These are phyloP conservation scores for Pitta sordida DNA, from an alignment of 2,113 vertebrate species.

Conservation along the genomic window DNA sequence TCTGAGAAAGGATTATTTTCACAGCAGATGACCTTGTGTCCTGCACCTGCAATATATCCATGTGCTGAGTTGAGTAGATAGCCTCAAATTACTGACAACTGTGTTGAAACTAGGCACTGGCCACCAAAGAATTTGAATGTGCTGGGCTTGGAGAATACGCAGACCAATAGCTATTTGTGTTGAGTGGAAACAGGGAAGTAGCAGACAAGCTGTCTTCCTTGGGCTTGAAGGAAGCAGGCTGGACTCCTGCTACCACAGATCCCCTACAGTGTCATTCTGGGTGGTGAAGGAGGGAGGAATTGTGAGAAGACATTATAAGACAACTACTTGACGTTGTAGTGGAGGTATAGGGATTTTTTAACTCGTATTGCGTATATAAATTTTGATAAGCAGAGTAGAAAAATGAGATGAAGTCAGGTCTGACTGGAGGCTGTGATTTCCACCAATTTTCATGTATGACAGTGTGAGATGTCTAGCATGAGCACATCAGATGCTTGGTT, in stretches of 20 bases:
- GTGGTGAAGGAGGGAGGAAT: background rate
- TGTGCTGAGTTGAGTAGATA: background rate
- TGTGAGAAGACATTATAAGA: background rate
- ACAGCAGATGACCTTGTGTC: background rate
- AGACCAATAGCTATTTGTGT: background rate
- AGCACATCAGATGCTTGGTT: background rate
- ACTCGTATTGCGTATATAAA: background rate
- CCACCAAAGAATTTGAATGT: background rate
- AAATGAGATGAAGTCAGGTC: background rate
- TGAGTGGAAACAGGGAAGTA: background rate
- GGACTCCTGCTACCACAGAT: background rate
- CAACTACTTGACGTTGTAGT: background rate
- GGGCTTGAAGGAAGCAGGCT: background rate
- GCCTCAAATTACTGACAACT: background rate
- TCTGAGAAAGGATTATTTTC: background rate
- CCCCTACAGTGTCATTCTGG: background rate
- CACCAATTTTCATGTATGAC: background rate
- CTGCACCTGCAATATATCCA: background rate
- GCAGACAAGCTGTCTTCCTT: background rate
- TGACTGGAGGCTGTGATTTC: background rate
- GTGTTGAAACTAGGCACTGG: background rate
- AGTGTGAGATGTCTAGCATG: background rate
- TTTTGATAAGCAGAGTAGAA: background rate
- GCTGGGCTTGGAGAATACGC: background rate
- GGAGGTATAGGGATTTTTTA: background rate